Base-by-base conservation (phyloP, 92 coral and sea anemone species). In the Zoanthus sociatus region DNA sequence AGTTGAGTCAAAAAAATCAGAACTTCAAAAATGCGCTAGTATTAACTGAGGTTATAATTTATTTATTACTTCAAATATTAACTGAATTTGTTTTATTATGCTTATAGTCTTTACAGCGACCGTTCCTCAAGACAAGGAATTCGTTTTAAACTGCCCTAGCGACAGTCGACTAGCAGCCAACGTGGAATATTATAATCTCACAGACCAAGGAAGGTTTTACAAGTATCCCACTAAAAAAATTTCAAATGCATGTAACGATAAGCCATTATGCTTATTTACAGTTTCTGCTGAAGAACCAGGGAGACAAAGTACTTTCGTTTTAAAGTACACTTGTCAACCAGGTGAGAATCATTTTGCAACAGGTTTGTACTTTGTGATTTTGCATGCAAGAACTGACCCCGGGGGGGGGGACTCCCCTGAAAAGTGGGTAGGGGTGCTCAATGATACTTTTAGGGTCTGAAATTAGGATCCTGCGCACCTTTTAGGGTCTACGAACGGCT, bases 261-360 rank as follows among this genome's bases (percentile, higher is more conserved):
- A 10, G 4, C 18, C 30, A 16, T 67, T 67, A 2, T 26, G 72
- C 72, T 5, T 10, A 30, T 1, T 20, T 8, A 0, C 9, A 6
- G 72, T 67, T 67, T 9, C 32, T 10, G 3, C 72, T 12, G 32
- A 18, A 67, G 33, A 1, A 20, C 37, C 72, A 10, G 72, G 72
- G 33, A 18, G 33, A 10, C 14, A 67, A 14, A 3, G 9, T 1
- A 1, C 32, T 20, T 3, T 20, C 21, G 72, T 67, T 10, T 6
- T 21, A 18, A 67, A 67, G 44, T 67, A 67, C 72, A 67, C 33
- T 67, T 67, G 72, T 18, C 72, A 67, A 42, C 72, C 72, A 67
- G 72, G 72, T 67, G 13, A 67, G 72, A 30, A 20, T 6, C 55
- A 7, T 11, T 7, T 50, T 7, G 55, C 55, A 50, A 50, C 10